Evolutionary conservation across 2,797 vertebrate genomes (phyloP).

Genomic region (Peromyscus melanophrys): DNA sequence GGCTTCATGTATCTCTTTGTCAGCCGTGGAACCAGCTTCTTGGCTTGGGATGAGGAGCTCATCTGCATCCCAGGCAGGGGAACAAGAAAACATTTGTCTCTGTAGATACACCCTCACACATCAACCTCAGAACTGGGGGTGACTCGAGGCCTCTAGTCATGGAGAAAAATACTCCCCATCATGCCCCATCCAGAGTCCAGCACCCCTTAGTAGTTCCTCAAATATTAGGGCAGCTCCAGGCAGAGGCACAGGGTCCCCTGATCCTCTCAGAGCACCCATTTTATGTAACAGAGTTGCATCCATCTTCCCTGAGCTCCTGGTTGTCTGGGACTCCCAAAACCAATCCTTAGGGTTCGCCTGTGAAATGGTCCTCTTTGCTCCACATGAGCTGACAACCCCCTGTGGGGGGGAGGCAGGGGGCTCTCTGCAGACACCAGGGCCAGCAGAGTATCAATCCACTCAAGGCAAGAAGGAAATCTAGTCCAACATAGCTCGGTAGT

Average conservation of each 20-base stretch:
- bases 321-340: not conserved
- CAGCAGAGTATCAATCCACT: not conserved
- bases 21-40: fast-evolving
- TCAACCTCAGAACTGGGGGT: not conserved
- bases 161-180: fast-evolving
- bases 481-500: too few relatives aligned
- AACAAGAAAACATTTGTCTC: fast-evolving
- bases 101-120: fast-evolving
- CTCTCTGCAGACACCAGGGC: not conserved
- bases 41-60: fast-evolving
- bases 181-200: not conserved
- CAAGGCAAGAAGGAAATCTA: not conserved
- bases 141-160: not conserved
- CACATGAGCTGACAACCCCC: fast-evolving
- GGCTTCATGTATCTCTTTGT: fast-evolving
- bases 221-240: too few relatives aligned
- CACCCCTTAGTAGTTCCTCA: fast-evolving
- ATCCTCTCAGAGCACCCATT: not conserved
- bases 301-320: fast-evolving
- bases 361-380: not conserved
- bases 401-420: fast-evolving
- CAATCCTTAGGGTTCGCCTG: fast-evolving
- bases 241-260: fast-evolving
- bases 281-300: fast-evolving
- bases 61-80: not conserved